phyloP scores from a whole-genome alignment of 2,113 vertebrate genomes.

The Excalfactoria chinensis region DNA sequence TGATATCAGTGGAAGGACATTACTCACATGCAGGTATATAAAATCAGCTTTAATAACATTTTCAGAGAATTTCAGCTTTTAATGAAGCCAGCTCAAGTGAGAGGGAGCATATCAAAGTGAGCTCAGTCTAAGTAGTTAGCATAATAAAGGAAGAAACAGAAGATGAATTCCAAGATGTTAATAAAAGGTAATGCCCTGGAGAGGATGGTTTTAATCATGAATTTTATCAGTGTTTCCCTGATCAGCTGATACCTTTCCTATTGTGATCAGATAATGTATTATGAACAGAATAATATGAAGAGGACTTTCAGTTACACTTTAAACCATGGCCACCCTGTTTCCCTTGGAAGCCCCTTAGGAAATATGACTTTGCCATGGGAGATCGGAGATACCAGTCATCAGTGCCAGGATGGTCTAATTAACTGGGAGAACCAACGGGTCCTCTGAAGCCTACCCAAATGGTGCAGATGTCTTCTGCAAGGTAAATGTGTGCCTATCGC shows the following conservation, averaged over 20 bases:
- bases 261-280: not conserved
- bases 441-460: not conserved
- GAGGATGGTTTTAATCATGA: not conserved
- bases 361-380: not conserved
- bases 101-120: not conserved
- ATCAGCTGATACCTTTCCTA: not conserved
- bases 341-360: not conserved
- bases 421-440: not conserved
- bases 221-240: not conserved
- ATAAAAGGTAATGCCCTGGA: not conserved
- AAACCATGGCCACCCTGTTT: not conserved
- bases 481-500: not conserved
- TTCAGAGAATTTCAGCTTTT: not conserved
- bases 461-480: not conserved
- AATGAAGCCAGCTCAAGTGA: not conserved
- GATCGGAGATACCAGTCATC: not conserved
- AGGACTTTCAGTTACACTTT: not conserved
- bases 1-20: not conserved
- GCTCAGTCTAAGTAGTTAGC: not conserved
- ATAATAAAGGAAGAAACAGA: slow-evolving; percentile 18
- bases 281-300: not conserved
- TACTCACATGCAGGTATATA: fast-evolving
- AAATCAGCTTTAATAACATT: not conserved
- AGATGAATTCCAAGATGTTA: not conserved
- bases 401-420: not conserved